These are phyloP conservation scores for Hucho hucho DNA, from an alignment of 2,113 vertebrate genomes.

Conservation along the genomic window DNA sequence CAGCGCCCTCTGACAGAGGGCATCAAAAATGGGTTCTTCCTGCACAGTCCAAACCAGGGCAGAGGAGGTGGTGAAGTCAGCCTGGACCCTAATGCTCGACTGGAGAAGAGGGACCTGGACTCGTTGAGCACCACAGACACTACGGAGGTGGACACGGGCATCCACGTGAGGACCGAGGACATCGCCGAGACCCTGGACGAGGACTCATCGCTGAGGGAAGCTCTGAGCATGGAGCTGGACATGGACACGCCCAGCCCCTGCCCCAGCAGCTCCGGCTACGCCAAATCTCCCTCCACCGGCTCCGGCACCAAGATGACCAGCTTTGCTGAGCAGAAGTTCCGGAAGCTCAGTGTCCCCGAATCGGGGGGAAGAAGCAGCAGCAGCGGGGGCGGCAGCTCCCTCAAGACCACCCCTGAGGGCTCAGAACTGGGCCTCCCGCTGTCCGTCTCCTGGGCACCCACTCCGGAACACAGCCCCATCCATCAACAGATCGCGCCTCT, in stretches of 20 bases:
- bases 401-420: conserved; percentile 92
- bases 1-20: conserved; percentile 69
- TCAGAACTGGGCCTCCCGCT: conserved; percentile 82
- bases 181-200: conserved; percentile 92
- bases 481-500: conserved; percentile 49
- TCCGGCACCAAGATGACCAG: conserved; percentile 89
- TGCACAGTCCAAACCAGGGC: conserved; percentile 78
- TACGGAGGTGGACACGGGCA: conserved; percentile 92
- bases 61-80: conserved; percentile 57
- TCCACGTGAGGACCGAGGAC: conserved; percentile 92
- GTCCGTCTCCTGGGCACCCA: conserved; percentile 87
- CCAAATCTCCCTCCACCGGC: conserved; percentile 80
- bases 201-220: conserved; percentile 93
- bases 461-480: conserved; percentile 80
- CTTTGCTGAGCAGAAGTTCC: conserved; percentile 95
- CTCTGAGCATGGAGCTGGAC: conserved; percentile 93
- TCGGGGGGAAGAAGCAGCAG: conserved; percentile 54
- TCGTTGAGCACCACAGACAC: conserved; percentile 83
- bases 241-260: conserved; percentile 83
- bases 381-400: conserved; percentile 80
- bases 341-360: conserved; percentile 83
- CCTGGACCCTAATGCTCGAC: conserved; percentile 37
- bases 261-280: conserved; percentile 85
- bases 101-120: background rate
- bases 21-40: conserved; percentile 89